A percentile compares a stretch with the other conserved stretches of the same genome.
Conservation (phyloP, 2,888 invertebrate genomes). For the Coronaproctus castanopsis region DNA sequence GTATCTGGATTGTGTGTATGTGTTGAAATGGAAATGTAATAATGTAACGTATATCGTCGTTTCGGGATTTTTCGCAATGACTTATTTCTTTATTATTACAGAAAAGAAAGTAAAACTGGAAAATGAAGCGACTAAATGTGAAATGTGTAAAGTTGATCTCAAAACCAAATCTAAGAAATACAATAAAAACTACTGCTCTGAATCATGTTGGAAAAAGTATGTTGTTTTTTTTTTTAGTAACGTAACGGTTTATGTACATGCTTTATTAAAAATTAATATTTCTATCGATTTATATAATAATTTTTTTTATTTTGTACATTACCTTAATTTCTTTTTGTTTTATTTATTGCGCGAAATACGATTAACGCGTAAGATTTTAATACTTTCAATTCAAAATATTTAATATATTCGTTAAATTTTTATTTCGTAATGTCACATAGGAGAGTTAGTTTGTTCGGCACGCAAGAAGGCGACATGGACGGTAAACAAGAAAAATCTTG, state of each 20-base stretch:
- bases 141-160: slow-evolving; percentile 45
- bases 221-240: no score
- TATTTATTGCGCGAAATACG: not conserved
- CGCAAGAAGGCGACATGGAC: no score
- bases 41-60: no score
- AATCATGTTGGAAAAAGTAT: slow-evolving; percentile 45
- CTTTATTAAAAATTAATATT: slow-evolving; percentile 17
- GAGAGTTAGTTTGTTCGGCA: no score
- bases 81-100: not conserved
- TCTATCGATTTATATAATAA: not conserved
- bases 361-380: slow-evolving; percentile 10
- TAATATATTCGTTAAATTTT: slow-evolving; percentile 11
- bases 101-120: not conserved
- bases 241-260: no score
- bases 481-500: no score
- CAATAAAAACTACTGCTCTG: slow-evolving; percentile 56
- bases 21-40: no score
- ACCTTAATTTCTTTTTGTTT: not conserved
- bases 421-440: slow-evolving; percentile 7
- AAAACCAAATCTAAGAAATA: slow-evolving; percentile 47
- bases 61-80: no score
- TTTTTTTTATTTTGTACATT: not conserved
- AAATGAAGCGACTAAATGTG: slow-evolving; percentile 40
- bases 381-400: slow-evolving; percentile 9
- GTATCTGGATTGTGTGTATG: no score